Base-by-base conservation (phyloP, 2,888 invertebrate genomes). In the Caenorhabditis sp. region DNA sequence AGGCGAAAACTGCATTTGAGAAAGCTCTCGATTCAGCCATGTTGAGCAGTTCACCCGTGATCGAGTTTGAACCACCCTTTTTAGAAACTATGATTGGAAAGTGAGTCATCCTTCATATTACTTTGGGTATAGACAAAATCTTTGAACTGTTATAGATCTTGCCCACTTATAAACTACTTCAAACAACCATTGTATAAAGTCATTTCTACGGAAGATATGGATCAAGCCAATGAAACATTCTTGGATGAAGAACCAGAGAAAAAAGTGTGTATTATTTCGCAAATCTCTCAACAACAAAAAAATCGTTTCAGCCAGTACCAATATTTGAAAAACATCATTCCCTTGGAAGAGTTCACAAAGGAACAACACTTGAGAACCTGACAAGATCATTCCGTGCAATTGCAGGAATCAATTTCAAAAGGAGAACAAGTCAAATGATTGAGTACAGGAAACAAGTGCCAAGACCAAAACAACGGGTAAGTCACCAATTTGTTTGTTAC, bases 11-110 rank as follows among this genome's bases (percentile, higher is more conserved):
- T 21, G 68, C 70, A 31, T 74, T 80, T 27, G 77, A 78, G 61
- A 49, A 78, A 26, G 78, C 78, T 0, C 66, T 87, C 14, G 67
- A 76, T 7, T 38, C 76, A 17, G 66, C 81, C 21, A 78, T 83
- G n/a, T 84, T 95, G 1, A 94, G 94, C 0, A 92, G 93, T 75
- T 96, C 96, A 0, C 96, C 97, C 0, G 93, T 93, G 88, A 90
- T 95, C 14, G 92, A 92, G 67, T 93, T 93, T 84, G 92, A 93
- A 0, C 91, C 94, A 65, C 97, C 97, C 0, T 95, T 93, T 89
- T 89, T 95, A 76, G 95, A 95, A 89, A 93, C 94, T 0, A 66
- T 68, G 3, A 69, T 64, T 50, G 94, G 94, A 87, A 90, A 90
- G 14, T 95, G 95, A 0, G 67, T 52, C 4, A 36, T 56, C 26